Conservation (phyloP, 2,888 invertebrate species). For the Hymenopus coronatus region DNA sequence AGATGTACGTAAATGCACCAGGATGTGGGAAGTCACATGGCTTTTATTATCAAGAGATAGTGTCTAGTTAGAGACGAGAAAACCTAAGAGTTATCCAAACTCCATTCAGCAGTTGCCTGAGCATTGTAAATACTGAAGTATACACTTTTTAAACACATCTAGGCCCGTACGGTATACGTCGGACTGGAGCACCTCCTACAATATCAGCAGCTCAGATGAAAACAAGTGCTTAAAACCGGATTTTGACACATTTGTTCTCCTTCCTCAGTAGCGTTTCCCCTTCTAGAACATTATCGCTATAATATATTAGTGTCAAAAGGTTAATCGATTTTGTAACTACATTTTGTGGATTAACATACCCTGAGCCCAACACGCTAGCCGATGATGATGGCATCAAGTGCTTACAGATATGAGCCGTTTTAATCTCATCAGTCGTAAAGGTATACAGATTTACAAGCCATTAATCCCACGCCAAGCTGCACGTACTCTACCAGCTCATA, state of each 20-base stretch:
- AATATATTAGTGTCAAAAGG: not conserved
- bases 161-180: too few species aligned
- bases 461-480: not conserved
- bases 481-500: not conserved
- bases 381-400: not conserved
- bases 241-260: not conserved
- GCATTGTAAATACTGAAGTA: too few species aligned
- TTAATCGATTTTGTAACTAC: not conserved
- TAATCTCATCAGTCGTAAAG: not conserved
- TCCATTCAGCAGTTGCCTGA: too few species aligned
- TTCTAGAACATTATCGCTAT: not conserved
- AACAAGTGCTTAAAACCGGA: too few species aligned
- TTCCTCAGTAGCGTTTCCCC: not conserved
- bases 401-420: not conserved
- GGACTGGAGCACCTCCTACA: too few species aligned
- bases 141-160: too few species aligned
- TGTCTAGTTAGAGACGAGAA: too few species aligned
- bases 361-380: not conserved
- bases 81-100: too few species aligned
- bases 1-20: too few species aligned
- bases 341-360: not conserved
- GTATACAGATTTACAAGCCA: not conserved
- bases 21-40: too few species aligned
- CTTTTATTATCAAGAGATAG: too few species aligned
- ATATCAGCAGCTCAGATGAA: too few species aligned